Base-by-base conservation (phyloP, 2,797 vertebrate genomes). In the Muscicapa striata region DNA sequence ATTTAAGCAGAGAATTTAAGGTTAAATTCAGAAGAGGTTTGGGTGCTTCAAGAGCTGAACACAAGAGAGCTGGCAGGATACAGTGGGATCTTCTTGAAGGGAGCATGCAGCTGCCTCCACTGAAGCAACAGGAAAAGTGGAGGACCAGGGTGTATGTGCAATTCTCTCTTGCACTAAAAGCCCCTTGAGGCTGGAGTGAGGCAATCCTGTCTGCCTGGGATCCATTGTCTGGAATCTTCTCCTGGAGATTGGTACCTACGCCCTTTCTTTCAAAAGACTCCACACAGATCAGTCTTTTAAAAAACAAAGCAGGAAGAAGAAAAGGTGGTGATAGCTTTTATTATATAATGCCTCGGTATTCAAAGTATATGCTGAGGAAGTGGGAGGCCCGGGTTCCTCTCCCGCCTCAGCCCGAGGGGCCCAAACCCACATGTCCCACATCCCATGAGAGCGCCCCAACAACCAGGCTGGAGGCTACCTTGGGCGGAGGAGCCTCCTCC, bases 251-350 rank as follows among this genome's bases (percentile, higher is more conserved):
- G 94, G 94, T 95, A 97, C 95, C 96, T 96, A 96, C 93, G 92
- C 95, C 94, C 94, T 97, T 94, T 95, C 92, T 97, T 97, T 97
- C 95, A 97, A 96, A 96, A 97, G 95, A 68, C 90, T 95, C 86
- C 80, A 77, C 84, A 76, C 67, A 95, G 93, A 95, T 95, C 88
- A 59, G 90, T 63, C 93, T 92, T 94, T 83, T 77, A 61, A 93
- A 96, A 96, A 95, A 96, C 96, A 97, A 96, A 97, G 96, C 95
- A 95, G 96, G 95, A 95, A 96, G 94, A 96, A 97, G 94, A 97
- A 95, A 96, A 97, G 96, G 96, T 95, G 96, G 85, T 95, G 95
- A 96, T 95, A 90, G 93, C 94, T 95, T 95, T 96, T 95, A 95
- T 96, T 96, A 86, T 96, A 96, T 86, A 96, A 95, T 95, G 91